These are phyloP conservation scores for Calephelis perditalis DNA, from an alignment of 2,888 invertebrate species.

Conservation along the genomic window DNA sequence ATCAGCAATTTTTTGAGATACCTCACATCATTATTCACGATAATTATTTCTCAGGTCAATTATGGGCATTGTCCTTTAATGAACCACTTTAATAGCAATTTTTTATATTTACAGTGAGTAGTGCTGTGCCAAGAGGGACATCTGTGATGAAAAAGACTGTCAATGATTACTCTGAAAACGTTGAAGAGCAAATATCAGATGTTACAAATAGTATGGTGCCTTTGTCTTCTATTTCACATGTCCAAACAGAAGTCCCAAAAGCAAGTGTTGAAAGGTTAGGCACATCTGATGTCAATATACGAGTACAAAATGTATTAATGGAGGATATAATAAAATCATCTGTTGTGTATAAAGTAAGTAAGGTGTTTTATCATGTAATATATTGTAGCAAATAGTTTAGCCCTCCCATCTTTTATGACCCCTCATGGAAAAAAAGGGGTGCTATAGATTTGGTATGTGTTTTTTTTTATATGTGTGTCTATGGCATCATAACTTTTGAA, in stretches of 20 bases:
- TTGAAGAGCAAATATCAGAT: conserved; percentile 35
- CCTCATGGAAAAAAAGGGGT: no score
- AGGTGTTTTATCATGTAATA: no score
- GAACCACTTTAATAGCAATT: not conserved
- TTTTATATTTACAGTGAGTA: conserved; percentile 1
- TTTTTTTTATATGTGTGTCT: no score
- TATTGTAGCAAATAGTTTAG: no score
- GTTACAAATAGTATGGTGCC: conserved; percentile 34
- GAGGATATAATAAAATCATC: conserved; percentile 23
- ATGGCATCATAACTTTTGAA: no score
- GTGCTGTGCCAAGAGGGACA: not conserved
- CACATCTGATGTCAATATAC: conserved; percentile 14
- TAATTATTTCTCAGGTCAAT: no score
- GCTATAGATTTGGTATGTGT: no score
- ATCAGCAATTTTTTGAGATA: no score
- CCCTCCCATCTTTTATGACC: no score
- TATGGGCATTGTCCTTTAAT: no score
- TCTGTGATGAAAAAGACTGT: not conserved
- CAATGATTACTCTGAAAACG: not conserved
- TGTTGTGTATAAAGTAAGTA: conserved; percentile 28
- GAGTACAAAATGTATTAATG: conserved; percentile 20
- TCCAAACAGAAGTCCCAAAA: conserved; percentile 18
- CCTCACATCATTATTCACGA: no score
- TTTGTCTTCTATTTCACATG: conserved; percentile 31
- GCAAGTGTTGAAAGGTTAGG: not conserved